Conservation (phyloP, 37 sponge, comb jelly and placozoan genomes). For the Bolinopsis microptera region DNA sequence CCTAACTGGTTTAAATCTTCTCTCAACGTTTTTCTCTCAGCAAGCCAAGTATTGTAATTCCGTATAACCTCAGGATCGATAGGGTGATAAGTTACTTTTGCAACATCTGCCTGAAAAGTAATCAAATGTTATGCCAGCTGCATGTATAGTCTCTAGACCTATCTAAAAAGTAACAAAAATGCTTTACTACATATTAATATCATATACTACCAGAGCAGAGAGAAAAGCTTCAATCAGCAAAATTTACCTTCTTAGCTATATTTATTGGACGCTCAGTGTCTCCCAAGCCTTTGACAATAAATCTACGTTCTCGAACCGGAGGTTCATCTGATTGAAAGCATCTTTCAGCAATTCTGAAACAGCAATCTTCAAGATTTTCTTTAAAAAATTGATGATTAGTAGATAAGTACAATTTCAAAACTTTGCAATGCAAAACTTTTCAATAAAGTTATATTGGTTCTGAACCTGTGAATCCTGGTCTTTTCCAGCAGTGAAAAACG, state of each 20-base stretch:
- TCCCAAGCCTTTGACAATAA: constrained; percentile 41
- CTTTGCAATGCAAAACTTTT: too few relatives aligned
- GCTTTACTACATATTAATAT: neutral
- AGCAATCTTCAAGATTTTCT: neutral
- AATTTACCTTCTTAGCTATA: neutral
- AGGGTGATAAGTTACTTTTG: constrained; percentile 37
- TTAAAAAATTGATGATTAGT: neutral
- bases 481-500: constrained; percentile 60
- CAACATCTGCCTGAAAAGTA: constrained; percentile 3
- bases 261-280: constrained; percentile 15
- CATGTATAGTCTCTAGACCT: too few relatives aligned
- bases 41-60: constrained; percentile 59
- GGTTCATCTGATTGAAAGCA: constrained; percentile 20
- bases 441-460: too few relatives aligned
- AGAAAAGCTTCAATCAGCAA: neutral
- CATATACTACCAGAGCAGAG: neutral
- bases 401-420: too few relatives aligned
- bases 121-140: too few relatives aligned
- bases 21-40: constrained; percentile 2
- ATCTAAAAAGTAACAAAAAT: neutral
- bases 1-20: constrained; percentile 38
- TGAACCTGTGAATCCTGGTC: constrained; percentile 36
- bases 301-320: neutral
- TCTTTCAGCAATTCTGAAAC: constrained; percentile 62
- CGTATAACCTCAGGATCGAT: constrained; percentile 46